A percentile compares a stretch with the other conserved stretches of the same genome.
phyloP scores from a whole-genome alignment of 1,140 invertebrate species.

The Oncopodura yosiiana region DNA sequence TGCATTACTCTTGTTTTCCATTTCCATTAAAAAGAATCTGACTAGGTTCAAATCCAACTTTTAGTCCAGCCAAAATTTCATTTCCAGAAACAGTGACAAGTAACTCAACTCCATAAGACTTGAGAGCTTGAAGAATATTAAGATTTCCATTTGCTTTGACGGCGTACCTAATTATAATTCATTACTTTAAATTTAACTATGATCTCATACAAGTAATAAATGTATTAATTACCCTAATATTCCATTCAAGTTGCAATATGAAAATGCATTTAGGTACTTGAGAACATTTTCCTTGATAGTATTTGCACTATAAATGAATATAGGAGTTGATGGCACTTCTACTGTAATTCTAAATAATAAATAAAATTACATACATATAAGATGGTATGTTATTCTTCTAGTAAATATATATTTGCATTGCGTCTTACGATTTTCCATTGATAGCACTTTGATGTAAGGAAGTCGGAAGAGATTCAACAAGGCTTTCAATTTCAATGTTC shows the following conservation, averaged over 20 bases:
- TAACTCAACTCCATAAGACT: constrained; percentile 35
- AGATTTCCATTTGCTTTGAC: constrained; percentile 41
- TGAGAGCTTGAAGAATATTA: constrained; percentile 37
- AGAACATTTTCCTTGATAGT: constrained; percentile 36
- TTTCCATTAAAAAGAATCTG: constrained; percentile 42
- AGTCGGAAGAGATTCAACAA: background rate
- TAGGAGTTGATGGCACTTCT: constrained; percentile 31
- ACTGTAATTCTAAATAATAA: constrained; percentile 1
- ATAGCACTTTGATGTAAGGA: background rate
- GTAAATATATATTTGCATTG: background rate
- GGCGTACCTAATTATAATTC: constrained; percentile 33
- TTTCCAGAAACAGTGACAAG: constrained; percentile 40
- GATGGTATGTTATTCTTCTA: background rate
- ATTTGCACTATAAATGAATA: constrained; percentile 38
- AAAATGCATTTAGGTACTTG: constrained; percentile 37
- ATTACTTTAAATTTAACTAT: background rate
- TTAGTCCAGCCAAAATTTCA: constrained; percentile 39
- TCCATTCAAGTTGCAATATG: constrained; percentile 23
- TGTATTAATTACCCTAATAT: constrained; percentile 30
- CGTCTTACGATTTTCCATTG: constrained; percentile 12
- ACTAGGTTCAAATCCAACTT: constrained; percentile 37
- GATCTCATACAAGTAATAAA: background rate
- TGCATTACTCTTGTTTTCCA: constrained; percentile 40
- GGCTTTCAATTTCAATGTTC: constrained; percentile 5
- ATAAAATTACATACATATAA: background rate